phyloP scores from a whole-genome alignment of 2,797 vertebrate genomes.

The Syngnathus rostellatus region DNA sequence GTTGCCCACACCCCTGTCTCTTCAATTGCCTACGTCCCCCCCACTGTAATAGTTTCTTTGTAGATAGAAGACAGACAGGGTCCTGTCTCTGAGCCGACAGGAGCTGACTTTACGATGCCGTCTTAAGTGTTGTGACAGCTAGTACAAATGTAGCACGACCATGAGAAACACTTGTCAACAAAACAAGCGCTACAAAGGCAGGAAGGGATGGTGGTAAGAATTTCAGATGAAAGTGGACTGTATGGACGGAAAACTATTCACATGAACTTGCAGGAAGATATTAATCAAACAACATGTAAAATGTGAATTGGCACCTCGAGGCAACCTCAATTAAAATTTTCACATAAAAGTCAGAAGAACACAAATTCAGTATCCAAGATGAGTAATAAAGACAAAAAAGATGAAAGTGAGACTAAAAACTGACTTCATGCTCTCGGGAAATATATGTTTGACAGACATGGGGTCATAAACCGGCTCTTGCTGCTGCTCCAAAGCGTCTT shows the following conservation, averaged over 20 bases:
- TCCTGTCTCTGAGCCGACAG: slow-evolving; percentile 24
- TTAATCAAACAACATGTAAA: background rate
- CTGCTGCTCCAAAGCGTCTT: slow-evolving; percentile 13
- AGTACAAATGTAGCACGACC: slow-evolving; percentile 39
- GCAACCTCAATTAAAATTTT: background rate
- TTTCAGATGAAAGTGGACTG: background rate
- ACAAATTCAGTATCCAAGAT: background rate
- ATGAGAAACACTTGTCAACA: slow-evolving; percentile 41
- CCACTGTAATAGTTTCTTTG: slow-evolving; percentile 13
- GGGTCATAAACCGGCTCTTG: background rate
- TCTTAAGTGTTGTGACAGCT: slow-evolving; percentile 25
- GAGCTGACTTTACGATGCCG: slow-evolving; percentile 42
- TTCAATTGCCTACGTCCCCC: slow-evolving; percentile 42
- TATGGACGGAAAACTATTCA: background rate
- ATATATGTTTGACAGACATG: background rate
- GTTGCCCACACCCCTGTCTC: slow-evolving; percentile 36
- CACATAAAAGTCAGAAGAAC: background rate
- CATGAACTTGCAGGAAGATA: background rate
- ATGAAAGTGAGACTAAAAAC: background rate
- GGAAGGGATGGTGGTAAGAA: slow-evolving; percentile 23
- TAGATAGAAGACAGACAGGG: slow-evolving; percentile 27
- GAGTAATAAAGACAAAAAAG: background rate
- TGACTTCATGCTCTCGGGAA: background rate
- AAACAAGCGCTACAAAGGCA: slow-evolving; percentile 37
- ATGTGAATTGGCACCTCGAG: background rate